These are phyloP conservation scores for Pipra filicauda DNA, from an alignment of 2,113 vertebrate genomes.

Conservation along the genomic window DNA sequence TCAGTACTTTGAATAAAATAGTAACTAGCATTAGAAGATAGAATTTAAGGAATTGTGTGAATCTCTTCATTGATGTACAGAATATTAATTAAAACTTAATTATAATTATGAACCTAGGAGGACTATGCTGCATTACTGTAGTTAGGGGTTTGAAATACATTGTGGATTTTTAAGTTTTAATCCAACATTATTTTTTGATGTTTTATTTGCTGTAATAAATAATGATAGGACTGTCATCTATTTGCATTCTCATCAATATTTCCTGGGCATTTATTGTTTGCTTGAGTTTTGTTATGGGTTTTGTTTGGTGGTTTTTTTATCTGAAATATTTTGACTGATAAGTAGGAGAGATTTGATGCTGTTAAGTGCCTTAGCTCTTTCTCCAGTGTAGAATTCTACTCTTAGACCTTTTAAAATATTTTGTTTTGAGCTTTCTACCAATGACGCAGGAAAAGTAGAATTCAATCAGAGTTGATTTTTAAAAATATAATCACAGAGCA, in stretches of 20 bases:
- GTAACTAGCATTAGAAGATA: background rate
- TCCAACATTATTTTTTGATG: background rate
- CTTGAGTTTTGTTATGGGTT: background rate
- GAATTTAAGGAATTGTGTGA: background rate
- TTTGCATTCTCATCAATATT: background rate
- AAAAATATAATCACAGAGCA: background rate
- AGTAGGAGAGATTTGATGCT: background rate
- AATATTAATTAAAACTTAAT: background rate
- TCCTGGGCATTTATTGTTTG: background rate
- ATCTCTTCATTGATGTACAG: background rate
- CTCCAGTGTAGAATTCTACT: background rate
- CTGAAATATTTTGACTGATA: background rate
- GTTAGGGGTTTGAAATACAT: background rate
- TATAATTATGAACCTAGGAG: background rate
- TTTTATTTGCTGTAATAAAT: background rate
- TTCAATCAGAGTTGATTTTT: background rate
- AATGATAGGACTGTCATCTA: background rate
- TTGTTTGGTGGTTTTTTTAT: background rate
- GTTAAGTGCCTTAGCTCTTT: background rate
- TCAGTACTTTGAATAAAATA: background rate
- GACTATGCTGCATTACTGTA: background rate
- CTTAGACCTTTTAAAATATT: background rate
- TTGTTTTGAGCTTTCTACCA: background rate
- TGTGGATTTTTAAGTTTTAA: background rate
- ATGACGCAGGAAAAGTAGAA: background rate